A percentile compares a stretch with the other conserved stretches of the same genome.
phyloP scores from a whole-genome alignment of 2,888 invertebrate species.

The Drosophila melanosoma region DNA sequence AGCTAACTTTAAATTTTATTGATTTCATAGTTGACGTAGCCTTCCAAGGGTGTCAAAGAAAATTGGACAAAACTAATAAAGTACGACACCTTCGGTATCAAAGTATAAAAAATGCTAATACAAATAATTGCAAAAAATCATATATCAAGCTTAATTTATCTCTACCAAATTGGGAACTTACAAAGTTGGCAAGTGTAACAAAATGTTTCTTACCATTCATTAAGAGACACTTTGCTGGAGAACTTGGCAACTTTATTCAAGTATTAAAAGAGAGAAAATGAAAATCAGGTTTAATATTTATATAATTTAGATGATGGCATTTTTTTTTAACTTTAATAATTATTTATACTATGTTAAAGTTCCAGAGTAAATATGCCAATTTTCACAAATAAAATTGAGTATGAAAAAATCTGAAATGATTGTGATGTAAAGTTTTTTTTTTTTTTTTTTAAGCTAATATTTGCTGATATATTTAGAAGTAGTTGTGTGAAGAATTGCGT shows the following conservation, averaged over 20 bases:
- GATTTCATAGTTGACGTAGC: too few species aligned
- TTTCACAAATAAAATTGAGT: neutral
- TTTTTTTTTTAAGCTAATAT: neutral
- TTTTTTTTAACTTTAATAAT: neutral
- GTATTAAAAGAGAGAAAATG: neutral
- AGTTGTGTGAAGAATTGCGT: conserved; percentile 5
- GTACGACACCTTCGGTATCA: neutral
- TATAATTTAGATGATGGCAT: neutral
- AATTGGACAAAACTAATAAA: neutral
- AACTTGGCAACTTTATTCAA: neutral
- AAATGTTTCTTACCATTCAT: neutral
- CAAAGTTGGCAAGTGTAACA: conserved; percentile 4
- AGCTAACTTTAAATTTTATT: too few species aligned
- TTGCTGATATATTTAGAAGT: neutral
- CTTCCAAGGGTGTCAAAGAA: too few species aligned
- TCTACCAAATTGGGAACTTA: neutral
- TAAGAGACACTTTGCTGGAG: conserved; percentile 2
- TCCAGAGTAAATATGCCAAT: neutral
- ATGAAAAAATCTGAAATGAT: neutral
- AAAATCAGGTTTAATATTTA: neutral
- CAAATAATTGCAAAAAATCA: neutral
- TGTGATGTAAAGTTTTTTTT: neutral
- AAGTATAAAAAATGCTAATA: neutral
- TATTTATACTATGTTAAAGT: neutral
- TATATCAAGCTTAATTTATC: neutral